phyloP scores from a whole-genome alignment of 2,797 vertebrate species.

The Pangasius sanitwongsei region DNA sequence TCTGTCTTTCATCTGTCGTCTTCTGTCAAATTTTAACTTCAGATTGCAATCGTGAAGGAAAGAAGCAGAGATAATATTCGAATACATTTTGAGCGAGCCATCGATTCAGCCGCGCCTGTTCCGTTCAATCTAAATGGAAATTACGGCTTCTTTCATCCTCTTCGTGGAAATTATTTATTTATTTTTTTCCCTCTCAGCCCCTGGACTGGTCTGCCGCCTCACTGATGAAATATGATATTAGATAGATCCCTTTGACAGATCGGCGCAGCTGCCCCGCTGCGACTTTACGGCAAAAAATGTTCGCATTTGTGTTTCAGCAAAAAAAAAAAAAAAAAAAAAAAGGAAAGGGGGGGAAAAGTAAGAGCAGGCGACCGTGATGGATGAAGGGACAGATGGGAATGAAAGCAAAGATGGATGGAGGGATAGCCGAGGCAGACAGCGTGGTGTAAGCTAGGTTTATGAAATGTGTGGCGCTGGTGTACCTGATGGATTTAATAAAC shows the following conservation, averaged over 20 bases:
- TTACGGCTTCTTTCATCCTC: conserved; percentile 37
- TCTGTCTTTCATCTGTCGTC: not conserved
- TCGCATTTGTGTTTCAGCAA: conserved; percentile 29
- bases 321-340: not conserved
- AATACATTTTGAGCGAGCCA: conserved; percentile 10
- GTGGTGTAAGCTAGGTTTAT: conserved; percentile 18
- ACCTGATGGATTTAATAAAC: conserved; percentile 44
- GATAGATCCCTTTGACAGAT: not conserved
- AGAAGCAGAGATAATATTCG: conserved; percentile 17
- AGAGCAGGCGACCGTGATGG: conserved; percentile 29
- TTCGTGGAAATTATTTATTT: not conserved
- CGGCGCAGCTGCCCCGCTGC: not conserved
- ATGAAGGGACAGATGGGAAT: conserved; percentile 24
- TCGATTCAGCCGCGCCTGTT: conserved; percentile 30
- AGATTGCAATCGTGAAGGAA: not conserved
- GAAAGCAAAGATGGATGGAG: conserved; percentile 41
- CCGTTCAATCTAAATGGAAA: conserved; percentile 58
- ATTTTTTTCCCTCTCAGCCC: not conserved
- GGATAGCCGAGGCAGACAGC: not conserved
- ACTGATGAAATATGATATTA: conserved; percentile 21
- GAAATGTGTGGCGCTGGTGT: conserved; percentile 13
- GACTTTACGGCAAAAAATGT: conserved; percentile 28
- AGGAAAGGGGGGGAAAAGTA: not conserved
- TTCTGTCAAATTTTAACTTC: not conserved
- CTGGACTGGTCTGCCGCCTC: not conserved